Evolutionary conservation across 2,113 vertebrate species (phyloP).

Genomic region (Xiphophorus couchianus): DNA sequence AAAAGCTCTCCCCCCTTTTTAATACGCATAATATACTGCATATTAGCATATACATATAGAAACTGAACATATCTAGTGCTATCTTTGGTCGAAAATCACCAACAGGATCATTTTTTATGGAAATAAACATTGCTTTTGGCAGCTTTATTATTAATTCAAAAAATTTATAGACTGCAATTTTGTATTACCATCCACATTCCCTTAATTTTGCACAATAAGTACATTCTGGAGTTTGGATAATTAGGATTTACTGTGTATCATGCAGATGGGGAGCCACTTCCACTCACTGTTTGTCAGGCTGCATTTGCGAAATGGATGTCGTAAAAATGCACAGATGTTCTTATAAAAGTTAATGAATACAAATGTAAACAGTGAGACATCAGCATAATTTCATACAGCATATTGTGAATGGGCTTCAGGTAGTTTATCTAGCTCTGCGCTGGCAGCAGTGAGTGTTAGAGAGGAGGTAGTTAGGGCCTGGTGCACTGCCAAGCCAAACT

Average conservation of each 20-base stretch:
- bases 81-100: constrained; percentile 15
- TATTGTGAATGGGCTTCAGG: constrained; percentile 44
- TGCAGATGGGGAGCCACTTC: constrained; percentile 52
- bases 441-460: constrained; percentile 50
- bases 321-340: constrained; percentile 61
- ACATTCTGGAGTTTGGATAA: constrained; percentile 56
- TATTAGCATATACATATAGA: constrained; percentile 17
- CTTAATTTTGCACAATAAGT: constrained; percentile 54
- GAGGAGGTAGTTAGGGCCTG: constrained; percentile 78
- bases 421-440: constrained; percentile 60
- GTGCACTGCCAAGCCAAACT: constrained; percentile 82
- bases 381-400: constrained; percentile 31
- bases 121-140: constrained; percentile 29
- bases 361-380: constrained; percentile 65
- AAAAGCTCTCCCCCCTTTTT: constrained; percentile 5
- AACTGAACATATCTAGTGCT: constrained; percentile 34
- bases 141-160: constrained; percentile 58
- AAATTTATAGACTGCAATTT: constrained; percentile 58
- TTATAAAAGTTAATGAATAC: constrained; percentile 72
- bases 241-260: constrained; percentile 70
- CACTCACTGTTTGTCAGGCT: constrained; percentile 50
- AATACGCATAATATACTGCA: constrained; percentile 12
- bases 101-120: constrained; percentile 14
- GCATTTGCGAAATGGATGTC: constrained; percentile 58
- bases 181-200: constrained; percentile 57